Percentiles rank a stretch among this genome's conserved stretches.
phyloP scores from a whole-genome alignment of 2,797 vertebrate species.

The Lerista edwardsae region DNA sequence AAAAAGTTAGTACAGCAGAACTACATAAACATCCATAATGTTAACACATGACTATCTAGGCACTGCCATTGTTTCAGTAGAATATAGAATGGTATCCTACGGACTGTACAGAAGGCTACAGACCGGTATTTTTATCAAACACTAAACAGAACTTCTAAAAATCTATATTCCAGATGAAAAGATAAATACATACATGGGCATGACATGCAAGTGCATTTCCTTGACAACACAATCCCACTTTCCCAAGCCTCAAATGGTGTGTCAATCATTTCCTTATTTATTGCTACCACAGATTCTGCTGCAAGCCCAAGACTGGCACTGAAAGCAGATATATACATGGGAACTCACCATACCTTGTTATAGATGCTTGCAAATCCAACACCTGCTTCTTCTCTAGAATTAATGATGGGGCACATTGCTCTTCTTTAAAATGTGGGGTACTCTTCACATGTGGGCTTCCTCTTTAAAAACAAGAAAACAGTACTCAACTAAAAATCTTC shows the following conservation, averaged over 20 bases:
- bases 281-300: neutral
- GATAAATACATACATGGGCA: neutral
- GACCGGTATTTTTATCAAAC: neutral
- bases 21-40: neutral
- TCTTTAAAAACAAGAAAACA: constrained; percentile 74
- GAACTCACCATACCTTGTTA: constrained; percentile 86
- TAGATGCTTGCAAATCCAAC: constrained; percentile 92
- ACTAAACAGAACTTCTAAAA: neutral
- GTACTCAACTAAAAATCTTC: neutral
- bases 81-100: too few relatives aligned
- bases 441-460: constrained; percentile 91
- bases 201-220: neutral
- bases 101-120: too few relatives aligned
- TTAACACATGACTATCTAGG: neutral
- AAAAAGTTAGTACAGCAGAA: too few relatives aligned
- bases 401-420: constrained; percentile 93
- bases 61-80: neutral
- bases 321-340: neutral
- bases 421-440: constrained; percentile 92
- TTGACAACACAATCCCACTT: neutral
- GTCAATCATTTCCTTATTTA: neutral
- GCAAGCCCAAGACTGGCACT: neutral
- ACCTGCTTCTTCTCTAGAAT: constrained; percentile 95
- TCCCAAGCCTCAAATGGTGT: neutral
- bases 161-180: neutral